Evolutionary conservation across 2,888 invertebrate genomes (phyloP).

Genomic region (Chrysina gloriosa): DNA sequence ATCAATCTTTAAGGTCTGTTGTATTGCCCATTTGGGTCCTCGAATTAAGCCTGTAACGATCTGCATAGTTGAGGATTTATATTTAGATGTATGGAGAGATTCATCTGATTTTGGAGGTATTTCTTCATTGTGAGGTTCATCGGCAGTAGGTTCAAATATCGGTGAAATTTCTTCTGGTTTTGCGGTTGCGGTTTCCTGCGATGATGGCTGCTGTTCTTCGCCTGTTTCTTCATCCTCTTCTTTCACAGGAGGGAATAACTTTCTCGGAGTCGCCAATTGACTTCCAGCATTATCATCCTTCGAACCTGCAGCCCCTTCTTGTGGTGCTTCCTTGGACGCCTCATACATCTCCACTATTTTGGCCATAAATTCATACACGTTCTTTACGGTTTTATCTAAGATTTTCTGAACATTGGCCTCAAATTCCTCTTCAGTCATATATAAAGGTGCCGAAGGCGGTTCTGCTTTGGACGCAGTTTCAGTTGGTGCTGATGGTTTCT

Average conservation of each 20-base stretch:
- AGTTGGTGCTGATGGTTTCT: background rate
- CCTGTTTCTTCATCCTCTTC: conserved; percentile 18
- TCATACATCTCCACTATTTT: conserved; percentile 40
- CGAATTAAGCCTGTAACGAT: conserved; percentile 4
- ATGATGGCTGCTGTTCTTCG: too few relatives aligned
- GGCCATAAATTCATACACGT: conserved; percentile 38
- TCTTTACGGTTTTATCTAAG: conserved; percentile 39
- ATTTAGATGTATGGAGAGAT: too few relatives aligned
- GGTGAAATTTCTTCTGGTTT: background rate
- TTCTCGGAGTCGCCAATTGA: background rate
- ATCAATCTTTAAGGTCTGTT: background rate
- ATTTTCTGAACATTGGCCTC: conserved; percentile 40
- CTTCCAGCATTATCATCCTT: background rate
- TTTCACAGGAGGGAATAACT: background rate
- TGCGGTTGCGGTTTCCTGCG: too few relatives aligned
- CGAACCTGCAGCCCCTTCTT: background rate
- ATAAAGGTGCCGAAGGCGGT: conserved; percentile 5
- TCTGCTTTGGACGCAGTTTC: background rate
- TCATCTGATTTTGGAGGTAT: too few relatives aligned
- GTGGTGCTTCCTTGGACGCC: conserved; percentile 23
- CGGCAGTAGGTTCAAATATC: background rate
- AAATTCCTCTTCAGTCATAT: conserved; percentile 41
- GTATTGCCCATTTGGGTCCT: conserved; percentile 21
- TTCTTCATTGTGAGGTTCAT: background rate
- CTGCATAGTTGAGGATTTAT: background rate